These are phyloP conservation scores for Ptycholaimellus sp. DNA, from an alignment of 2,888 invertebrate genomes.

Conservation along the genomic window DNA sequence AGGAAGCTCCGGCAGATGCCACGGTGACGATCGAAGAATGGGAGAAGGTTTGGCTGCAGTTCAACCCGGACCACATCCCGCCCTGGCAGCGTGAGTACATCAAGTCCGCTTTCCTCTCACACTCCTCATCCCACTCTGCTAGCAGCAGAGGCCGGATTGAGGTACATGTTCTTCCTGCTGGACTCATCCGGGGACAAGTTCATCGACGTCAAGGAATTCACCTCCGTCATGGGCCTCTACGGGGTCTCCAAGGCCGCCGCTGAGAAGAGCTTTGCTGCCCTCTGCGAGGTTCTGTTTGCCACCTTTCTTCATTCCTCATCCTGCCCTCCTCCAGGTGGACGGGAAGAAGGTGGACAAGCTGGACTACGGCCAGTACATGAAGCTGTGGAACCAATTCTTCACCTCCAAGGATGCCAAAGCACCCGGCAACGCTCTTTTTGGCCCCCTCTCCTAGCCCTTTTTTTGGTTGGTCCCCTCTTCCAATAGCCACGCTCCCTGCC, in stretches of 20 bases:
- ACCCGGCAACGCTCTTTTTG: constrained; percentile 6
- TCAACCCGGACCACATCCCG: constrained; percentile 7
- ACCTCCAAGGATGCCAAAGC: constrained; percentile 1
- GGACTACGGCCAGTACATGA: constrained; percentile 7
- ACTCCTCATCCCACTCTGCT: too few species aligned
- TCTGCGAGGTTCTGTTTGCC: too few species aligned
- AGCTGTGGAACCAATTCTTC: constrained; percentile 7
- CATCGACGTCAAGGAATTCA: constrained; percentile 7
- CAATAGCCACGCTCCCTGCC: too few species aligned
- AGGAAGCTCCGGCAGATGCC: constrained; percentile 3
- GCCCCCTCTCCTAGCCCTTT: neutral
- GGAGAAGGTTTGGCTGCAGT: constrained; percentile 6
- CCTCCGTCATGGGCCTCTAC: constrained; percentile 6
- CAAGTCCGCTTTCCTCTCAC: too few species aligned
- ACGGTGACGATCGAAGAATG: constrained; percentile 6
- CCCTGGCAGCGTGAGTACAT: too few species aligned
- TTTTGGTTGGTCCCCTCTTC: too few species aligned
- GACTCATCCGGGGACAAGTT: constrained; percentile 7
- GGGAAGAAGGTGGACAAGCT: constrained; percentile 1
- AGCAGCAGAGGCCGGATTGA: too few species aligned
- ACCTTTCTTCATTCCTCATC: neutral
- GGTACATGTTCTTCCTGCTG: too few species aligned
- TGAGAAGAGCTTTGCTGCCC: too few species aligned
- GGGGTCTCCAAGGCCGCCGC: constrained; percentile 2
- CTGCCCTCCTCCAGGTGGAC: neutral